These are phyloP conservation scores for Hirtodrosophila confusa DNA, from an alignment of 2,888 invertebrate species.

Conservation along the genomic window DNA sequence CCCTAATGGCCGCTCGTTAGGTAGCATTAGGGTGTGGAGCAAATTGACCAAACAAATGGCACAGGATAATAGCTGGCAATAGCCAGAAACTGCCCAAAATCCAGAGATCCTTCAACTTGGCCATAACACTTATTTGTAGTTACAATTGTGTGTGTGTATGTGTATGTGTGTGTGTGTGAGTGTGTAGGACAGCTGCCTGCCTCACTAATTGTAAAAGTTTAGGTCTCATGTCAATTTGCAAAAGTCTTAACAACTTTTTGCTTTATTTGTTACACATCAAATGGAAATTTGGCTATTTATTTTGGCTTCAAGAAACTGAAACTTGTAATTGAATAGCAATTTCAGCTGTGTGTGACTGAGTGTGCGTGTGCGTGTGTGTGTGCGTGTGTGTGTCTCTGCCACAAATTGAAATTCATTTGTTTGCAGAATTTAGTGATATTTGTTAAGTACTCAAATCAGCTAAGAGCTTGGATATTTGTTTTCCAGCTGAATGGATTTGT, in stretches of 20 bases:
- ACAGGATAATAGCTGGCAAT: constrained; percentile 37
- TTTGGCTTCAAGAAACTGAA: constrained; percentile 39
- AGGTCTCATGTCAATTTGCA: constrained; percentile 50
- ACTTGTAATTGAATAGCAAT: constrained; percentile 70
- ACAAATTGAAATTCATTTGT: constrained; percentile 42
- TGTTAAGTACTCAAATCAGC: constrained; percentile 35
- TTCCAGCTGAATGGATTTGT: constrained; percentile 6
- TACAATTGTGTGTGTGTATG: constrained; percentile 9
- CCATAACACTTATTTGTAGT: constrained; percentile 22
- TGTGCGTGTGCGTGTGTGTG: constrained; percentile 3
- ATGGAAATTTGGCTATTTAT: constrained; percentile 64
- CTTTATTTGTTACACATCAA: constrained; percentile 49
- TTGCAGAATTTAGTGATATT: constrained; percentile 48
- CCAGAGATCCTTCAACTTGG: constrained; percentile 14
- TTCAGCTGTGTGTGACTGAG: constrained; percentile 14
- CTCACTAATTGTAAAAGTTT: constrained; percentile 70
- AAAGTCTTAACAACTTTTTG: constrained; percentile 43
- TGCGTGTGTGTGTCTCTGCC: constrained; percentile 14
- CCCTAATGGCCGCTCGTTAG: constrained; percentile 68
- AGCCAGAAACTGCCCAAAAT: constrained; percentile 23
- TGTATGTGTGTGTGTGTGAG: constrained; percentile 5
- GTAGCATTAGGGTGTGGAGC: constrained; percentile 45
- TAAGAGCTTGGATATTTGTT: constrained; percentile 8
- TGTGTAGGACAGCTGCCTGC: constrained; percentile 1
- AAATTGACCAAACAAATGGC: constrained; percentile 41